A percentile compares a stretch with the other conserved stretches of the same genome.
Conservation (phyloP, 2,888 invertebrate species). For the Synanthedon vespiformis region DNA sequence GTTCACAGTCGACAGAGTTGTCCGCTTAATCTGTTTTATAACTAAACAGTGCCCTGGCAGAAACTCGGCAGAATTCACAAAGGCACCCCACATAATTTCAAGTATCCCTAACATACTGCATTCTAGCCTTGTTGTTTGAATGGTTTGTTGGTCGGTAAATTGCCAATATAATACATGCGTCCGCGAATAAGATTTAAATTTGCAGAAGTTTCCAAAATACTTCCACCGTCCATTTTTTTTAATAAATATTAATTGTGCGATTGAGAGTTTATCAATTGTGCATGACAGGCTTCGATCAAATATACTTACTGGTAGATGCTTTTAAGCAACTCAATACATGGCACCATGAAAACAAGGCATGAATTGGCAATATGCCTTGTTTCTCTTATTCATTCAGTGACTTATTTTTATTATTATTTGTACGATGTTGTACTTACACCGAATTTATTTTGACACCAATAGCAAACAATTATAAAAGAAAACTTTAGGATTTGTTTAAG, state of each 20-base stretch:
- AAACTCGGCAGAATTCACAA: constrained; percentile 33
- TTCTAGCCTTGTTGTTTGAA: constrained; percentile 30
- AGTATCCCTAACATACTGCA: constrained; percentile 29
- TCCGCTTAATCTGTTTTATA: constrained; percentile 8
- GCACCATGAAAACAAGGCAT: too few species aligned
- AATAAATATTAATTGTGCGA: neutral
- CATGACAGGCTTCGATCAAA: neutral
- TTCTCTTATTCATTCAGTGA: too few species aligned
- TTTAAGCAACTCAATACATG: constrained; percentile 10
- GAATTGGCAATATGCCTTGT: too few species aligned
- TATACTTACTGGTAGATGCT: constrained; percentile 3
- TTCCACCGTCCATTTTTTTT: constrained; percentile 7
- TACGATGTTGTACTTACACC: too few species aligned
- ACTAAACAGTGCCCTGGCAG: constrained; percentile 18
- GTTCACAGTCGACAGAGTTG: constrained; percentile 20
- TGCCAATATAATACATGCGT: constrained; percentile 40
- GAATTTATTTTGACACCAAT: too few species aligned
- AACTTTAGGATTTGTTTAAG: too few species aligned
- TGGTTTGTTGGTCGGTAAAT: constrained; percentile 37
- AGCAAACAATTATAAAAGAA: too few species aligned
- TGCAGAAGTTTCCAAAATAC: constrained; percentile 22
- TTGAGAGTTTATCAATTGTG: neutral
- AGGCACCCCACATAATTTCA: constrained; percentile 33
- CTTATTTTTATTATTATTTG: too few species aligned
- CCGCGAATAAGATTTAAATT: constrained; percentile 65